A percentile compares a stretch with the other conserved stretches of the same genome.
Conservation (phyloP, 2,888 invertebrate genomes). For the Ashinkailepas kermadecensis region DNA sequence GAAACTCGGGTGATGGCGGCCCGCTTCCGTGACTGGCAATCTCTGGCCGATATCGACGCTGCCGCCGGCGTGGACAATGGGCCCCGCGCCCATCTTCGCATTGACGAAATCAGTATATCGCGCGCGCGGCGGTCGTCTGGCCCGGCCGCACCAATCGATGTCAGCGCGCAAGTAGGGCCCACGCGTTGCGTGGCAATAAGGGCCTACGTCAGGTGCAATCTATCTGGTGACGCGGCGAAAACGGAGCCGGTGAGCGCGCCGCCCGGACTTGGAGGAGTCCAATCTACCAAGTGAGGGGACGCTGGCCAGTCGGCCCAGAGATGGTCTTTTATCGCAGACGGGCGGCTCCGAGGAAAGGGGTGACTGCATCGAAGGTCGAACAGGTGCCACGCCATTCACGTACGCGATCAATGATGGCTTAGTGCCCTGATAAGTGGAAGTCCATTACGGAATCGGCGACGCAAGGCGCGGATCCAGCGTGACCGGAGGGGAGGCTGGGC, state of each 20-base stretch:
- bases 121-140: not conserved
- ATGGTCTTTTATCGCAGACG: no score
- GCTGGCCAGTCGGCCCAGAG: not conserved
- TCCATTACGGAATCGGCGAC: no score
- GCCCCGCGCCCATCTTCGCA: not conserved
- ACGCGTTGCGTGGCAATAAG: not conserved
- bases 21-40: not conserved
- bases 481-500: no score
- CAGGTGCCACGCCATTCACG: not conserved
- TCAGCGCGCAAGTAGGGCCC: constrained; percentile 14
- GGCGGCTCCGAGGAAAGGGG: no score
- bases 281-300: not conserved
- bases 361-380: no score
- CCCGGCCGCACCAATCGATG: constrained; percentile 20
- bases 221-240: constrained; percentile 17
- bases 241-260: constrained; percentile 10
- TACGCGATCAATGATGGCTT: not conserved
- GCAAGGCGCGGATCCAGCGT: no score
- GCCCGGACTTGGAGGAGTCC: constrained; percentile 14
- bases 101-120: constrained; percentile 20
- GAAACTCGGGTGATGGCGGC: not conserved
- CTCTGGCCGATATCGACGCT: not conserved
- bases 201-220: constrained; percentile 12
- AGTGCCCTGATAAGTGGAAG: not conserved
- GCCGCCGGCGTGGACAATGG: not conserved